Evolutionary conservation across 1,140 invertebrate species (phyloP).

Genomic region (Phymorhynchus buccinoides): DNA sequence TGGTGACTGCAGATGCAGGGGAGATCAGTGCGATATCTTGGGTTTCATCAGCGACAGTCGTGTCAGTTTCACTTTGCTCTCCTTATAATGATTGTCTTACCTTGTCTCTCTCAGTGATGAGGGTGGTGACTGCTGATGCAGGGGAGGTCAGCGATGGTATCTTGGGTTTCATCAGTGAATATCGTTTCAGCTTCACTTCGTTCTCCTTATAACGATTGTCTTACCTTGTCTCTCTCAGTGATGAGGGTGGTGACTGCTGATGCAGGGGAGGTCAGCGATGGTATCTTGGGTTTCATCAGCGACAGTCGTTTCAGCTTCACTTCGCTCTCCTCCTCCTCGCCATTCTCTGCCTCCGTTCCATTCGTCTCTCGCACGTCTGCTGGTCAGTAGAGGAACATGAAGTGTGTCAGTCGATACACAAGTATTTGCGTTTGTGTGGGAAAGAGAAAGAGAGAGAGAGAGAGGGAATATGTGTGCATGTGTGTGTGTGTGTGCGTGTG

Average conservation of each 20-base stretch:
- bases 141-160: no score
- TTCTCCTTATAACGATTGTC: no score
- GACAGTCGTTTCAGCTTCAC: constrained; percentile 60
- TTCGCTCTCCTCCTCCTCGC: not conserved
- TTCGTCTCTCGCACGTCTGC: no score
- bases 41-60: constrained; percentile 61
- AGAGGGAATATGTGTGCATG: no score
- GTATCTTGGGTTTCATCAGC: constrained; percentile 57
- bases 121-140: no score
- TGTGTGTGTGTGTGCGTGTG: no score
- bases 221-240: not conserved
- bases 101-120: no score
- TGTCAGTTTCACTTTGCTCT: constrained; percentile 54
- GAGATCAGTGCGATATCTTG: constrained; percentile 49
- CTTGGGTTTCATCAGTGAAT: no score
- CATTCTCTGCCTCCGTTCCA: not conserved
- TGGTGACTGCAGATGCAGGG: not conserved
- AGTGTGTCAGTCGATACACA: not conserved
- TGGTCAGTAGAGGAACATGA: no score
- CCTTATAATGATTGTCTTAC: no score
- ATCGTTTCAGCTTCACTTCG: no score
- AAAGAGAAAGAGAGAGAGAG: no score
- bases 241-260: not conserved
- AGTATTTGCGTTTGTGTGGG: not conserved
- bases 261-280: constrained; percentile 42